Conservation (phyloP, 2,797 vertebrate species). For the Oreochromis mossambicus region DNA sequence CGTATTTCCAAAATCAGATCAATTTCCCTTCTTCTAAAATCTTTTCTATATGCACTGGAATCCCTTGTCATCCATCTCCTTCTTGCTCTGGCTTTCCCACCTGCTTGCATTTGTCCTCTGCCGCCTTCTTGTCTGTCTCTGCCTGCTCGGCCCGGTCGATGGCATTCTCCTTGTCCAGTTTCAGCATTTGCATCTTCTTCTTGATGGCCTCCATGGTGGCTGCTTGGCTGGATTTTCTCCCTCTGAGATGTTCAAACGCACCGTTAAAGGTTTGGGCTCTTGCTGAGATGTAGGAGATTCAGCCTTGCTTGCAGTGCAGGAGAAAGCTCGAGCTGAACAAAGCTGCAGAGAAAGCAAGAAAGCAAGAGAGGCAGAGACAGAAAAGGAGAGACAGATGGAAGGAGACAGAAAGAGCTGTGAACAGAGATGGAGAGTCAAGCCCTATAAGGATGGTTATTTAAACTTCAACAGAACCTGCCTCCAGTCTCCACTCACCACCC, state of each 20-base stretch:
- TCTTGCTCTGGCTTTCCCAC: slow-evolving; percentile 56
- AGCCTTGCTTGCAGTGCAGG: background rate
- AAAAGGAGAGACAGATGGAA: slow-evolving; percentile 30
- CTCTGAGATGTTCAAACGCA: slow-evolving; percentile 11
- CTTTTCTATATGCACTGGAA: background rate
- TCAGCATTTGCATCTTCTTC: slow-evolving; percentile 98
- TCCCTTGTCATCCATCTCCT: background rate
- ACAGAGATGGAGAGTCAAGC: slow-evolving; percentile 60
- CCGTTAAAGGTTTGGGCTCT: background rate
- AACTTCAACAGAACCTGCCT: slow-evolving; percentile 71
- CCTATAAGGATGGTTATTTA: slow-evolving; percentile 78
- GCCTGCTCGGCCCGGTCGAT: slow-evolving; percentile 93
- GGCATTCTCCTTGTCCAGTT: slow-evolving; percentile 94
- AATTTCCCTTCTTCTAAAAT: background rate
- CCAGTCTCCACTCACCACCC: slow-evolving; percentile 60
- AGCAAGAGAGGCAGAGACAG: slow-evolving; percentile 8
- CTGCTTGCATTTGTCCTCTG: slow-evolving; percentile 92
- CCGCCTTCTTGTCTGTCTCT: slow-evolving; percentile 90
- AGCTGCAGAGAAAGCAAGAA: slow-evolving; percentile 16
- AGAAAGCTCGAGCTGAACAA: slow-evolving; percentile 10
- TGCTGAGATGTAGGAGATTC: slow-evolving; percentile 18
- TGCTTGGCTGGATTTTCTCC: background rate
- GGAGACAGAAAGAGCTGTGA: slow-evolving; percentile 46
- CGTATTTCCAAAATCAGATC: background rate
- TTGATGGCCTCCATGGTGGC: slow-evolving; percentile 93